Evolutionary conservation across 2,797 vertebrate genomes (phyloP).

Genomic region (Spheniscus humboldti): DNA sequence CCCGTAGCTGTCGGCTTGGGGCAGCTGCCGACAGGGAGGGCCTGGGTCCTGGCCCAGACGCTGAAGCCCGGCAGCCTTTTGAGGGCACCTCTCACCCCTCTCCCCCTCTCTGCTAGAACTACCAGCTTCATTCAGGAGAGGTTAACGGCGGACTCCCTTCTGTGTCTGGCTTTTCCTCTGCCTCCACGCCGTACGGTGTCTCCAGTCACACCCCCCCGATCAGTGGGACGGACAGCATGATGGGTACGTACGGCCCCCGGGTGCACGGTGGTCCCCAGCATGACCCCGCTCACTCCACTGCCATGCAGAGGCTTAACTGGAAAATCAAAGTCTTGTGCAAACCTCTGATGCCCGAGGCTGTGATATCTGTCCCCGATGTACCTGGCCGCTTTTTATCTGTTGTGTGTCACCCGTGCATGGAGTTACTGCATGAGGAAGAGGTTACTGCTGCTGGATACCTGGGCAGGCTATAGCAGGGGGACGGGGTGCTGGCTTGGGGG

Average conservation of each 20-base stretch:
- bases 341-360: background rate
- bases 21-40: background rate
- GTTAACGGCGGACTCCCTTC: conserved; percentile 87
- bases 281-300: fast-evolving
- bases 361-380: background rate
- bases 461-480: background rate
- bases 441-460: background rate
- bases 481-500: background rate
- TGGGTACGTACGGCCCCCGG: conserved; percentile 74
- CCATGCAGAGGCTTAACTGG: background rate
- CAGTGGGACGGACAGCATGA: conserved; percentile 85
- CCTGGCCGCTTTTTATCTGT: no score
- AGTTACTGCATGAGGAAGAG: background rate
- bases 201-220: conserved; percentile 89
- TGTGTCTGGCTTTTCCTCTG: conserved; percentile 81
- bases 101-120: conserved; percentile 77
- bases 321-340: background rate
- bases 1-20: fast-evolving
- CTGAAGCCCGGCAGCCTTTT: background rate
- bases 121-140: conserved; percentile 90
- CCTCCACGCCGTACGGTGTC: conserved; percentile 83
- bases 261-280: fast-evolving
- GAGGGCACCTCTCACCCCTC: background rate
- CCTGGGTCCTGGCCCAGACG: background rate
- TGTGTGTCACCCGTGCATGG: fast-evolving